Evolutionary conservation across 2,888 invertebrate genomes (phyloP).

Genomic region (Corythucha ciliata): DNA sequence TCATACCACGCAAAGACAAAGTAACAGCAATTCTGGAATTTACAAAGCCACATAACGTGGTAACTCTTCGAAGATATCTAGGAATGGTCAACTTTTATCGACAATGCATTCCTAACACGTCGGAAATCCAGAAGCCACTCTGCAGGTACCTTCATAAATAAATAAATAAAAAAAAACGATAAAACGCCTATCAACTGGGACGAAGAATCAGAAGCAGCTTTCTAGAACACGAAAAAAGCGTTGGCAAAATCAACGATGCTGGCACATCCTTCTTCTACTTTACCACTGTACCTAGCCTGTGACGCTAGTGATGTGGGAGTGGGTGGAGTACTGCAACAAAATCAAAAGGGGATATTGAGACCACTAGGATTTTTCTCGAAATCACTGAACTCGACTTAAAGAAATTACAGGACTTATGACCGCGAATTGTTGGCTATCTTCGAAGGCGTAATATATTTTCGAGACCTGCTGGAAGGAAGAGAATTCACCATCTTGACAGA

Average conservation of each 20-base stretch:
- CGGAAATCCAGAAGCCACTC: slow-evolving; percentile 31
- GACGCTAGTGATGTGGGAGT: slow-evolving; percentile 14
- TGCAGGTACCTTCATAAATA: slow-evolving; percentile 7
- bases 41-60: slow-evolving; percentile 34
- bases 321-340: slow-evolving; percentile 22
- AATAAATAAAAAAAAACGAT: slow-evolving; percentile 21
- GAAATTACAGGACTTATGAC: slow-evolving; percentile 16
- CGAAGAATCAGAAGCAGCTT: slow-evolving; percentile 31
- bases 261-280: slow-evolving; percentile 27
- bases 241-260: slow-evolving; percentile 37
- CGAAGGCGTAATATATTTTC: slow-evolving; percentile 15
- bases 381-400: slow-evolving; percentile 13
- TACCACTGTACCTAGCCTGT: slow-evolving; percentile 7
- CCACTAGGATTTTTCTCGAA: slow-evolving; percentile 29
- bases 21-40: slow-evolving; percentile 16
- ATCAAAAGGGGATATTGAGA: too few relatives aligned
- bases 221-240: slow-evolving; percentile 35
- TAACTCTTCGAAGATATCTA: slow-evolving; percentile 37
- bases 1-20: slow-evolving; percentile 10
- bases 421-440: slow-evolving; percentile 24
- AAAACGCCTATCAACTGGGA: slow-evolving; percentile 23
- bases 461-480: slow-evolving; percentile 21
- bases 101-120: slow-evolving; percentile 39
- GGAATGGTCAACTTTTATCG: slow-evolving; percentile 41
- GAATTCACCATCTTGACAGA: slow-evolving; percentile 21